A percentile compares a stretch with the other conserved stretches of the same genome.
These are phyloP conservation scores for Ammodytes marinus DNA, from an alignment of 2,113 vertebrate genomes.

Conservation along the genomic window DNA sequence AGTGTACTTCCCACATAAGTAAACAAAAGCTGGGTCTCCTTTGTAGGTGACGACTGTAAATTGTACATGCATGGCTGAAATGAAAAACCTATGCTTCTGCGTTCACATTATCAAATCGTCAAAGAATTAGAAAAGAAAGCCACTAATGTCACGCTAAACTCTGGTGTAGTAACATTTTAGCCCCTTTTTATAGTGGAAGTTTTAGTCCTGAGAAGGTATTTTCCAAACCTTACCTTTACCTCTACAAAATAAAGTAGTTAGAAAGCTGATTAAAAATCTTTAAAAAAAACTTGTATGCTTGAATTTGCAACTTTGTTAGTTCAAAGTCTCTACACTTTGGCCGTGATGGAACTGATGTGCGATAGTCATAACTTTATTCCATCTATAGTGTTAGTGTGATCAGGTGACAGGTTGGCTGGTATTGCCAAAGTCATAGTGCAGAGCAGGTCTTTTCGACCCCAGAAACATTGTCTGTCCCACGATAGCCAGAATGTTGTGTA, in stretches of 20 bases:
- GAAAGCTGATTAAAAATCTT: neutral
- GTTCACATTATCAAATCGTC: too few species aligned
- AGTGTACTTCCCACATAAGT: too few species aligned
- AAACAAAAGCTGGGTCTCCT: too few species aligned
- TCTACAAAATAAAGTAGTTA: neutral
- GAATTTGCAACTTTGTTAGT: too few species aligned
- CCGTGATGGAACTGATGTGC: neutral
- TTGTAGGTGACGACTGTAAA: too few species aligned
- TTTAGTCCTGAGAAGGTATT: neutral
- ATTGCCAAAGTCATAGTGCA: neutral
- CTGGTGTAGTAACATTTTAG: neutral
- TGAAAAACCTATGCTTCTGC: too few species aligned
- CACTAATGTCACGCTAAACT: too few species aligned
- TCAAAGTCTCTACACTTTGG: too few species aligned
- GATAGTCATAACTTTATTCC: neutral
- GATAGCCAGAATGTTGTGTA: neutral
- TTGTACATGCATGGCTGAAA: too few species aligned
- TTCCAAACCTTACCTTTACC: neutral
- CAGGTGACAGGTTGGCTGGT: neutral
- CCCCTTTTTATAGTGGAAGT: neutral
- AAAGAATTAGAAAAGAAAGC: too few species aligned
- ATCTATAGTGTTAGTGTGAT: too few species aligned
- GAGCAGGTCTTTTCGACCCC: neutral
- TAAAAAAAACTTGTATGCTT: too few species aligned
- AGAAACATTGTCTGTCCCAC: slow-evolving; percentile 21